Evolutionary conservation across 2,888 invertebrate genomes (phyloP).

Genomic region (Micropterix aruncella): DNA sequence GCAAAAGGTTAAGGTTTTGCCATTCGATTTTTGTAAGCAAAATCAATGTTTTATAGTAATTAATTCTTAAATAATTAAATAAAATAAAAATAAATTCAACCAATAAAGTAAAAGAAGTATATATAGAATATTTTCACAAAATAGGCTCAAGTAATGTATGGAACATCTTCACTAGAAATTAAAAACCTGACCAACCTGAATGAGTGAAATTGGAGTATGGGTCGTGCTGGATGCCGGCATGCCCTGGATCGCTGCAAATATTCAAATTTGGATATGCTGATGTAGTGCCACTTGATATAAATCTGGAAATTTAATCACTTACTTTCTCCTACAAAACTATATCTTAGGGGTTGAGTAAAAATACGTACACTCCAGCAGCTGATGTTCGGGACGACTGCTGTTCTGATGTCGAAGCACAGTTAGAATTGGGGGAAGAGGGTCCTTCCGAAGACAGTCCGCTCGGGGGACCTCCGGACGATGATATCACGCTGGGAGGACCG

Average conservation of each 20-base stretch:
- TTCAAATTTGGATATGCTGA: neutral
- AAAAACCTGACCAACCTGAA: neutral
- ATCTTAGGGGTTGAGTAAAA: too few relatives aligned
- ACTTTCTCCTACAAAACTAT: too few relatives aligned
- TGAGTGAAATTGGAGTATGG: neutral
- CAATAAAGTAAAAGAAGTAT: too few relatives aligned
- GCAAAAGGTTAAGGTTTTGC: too few relatives aligned
- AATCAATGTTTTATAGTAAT: too few relatives aligned
- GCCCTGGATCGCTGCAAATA: neutral
- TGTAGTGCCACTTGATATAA: neutral
- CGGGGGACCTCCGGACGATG: conserved; percentile 37
- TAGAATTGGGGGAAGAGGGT: conserved; percentile 69
- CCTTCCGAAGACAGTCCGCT: conserved; percentile 56
- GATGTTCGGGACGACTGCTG: conserved; percentile 10
- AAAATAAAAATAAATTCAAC: too few relatives aligned
- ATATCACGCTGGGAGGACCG: conserved; percentile 67
- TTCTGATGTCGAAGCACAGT: conserved; percentile 28
- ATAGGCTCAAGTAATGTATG: too few relatives aligned
- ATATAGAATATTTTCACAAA: too few relatives aligned
- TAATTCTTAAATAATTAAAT: too few relatives aligned
- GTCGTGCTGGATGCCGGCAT: neutral
- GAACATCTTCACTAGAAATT: too few relatives aligned
- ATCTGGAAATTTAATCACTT: too few relatives aligned
- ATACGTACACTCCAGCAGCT: neutral
- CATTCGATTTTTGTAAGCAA: too few relatives aligned